Percentiles rank a stretch among this genome's conserved stretches.
Conservation (phyloP, 2,113 vertebrate species). For the Brachyistius frenatus region DNA sequence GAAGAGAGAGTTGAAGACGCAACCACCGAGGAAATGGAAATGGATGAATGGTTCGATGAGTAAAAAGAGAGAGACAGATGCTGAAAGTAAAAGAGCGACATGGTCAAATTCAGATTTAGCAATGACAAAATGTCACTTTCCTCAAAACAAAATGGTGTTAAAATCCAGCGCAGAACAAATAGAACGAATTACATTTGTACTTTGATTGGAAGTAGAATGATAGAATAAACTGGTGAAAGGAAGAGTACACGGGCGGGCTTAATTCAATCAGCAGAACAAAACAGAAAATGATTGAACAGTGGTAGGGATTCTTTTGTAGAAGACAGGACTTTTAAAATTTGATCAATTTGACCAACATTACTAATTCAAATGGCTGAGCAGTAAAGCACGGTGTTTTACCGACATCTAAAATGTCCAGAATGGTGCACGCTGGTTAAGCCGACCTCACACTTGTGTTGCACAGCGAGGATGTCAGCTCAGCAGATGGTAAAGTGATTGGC, state of each 20-base stretch:
- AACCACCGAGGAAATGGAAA: background rate
- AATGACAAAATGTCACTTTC: background rate
- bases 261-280: background rate
- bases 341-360: background rate
- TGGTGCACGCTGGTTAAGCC: background rate
- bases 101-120: background rate
- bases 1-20: conserved; percentile 1
- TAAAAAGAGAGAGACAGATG: background rate
- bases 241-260: background rate
- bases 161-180: too few relatives aligned
- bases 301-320: too few relatives aligned
- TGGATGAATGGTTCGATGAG: conserved; percentile 2
- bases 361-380: background rate
- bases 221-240: too few relatives aligned
- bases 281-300: background rate
- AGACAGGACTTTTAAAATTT: background rate
- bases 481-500: conserved; percentile 66
- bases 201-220: background rate
- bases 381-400: background rate
- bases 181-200: background rate
- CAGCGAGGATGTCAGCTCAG: conserved; percentile 50
- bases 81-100: background rate
- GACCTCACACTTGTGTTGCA: conserved; percentile 25
- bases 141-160: too few relatives aligned
- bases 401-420: background rate